Base-by-base conservation (phyloP, 1,140 invertebrate genomes). In the Heliconius melpomene region DNA sequence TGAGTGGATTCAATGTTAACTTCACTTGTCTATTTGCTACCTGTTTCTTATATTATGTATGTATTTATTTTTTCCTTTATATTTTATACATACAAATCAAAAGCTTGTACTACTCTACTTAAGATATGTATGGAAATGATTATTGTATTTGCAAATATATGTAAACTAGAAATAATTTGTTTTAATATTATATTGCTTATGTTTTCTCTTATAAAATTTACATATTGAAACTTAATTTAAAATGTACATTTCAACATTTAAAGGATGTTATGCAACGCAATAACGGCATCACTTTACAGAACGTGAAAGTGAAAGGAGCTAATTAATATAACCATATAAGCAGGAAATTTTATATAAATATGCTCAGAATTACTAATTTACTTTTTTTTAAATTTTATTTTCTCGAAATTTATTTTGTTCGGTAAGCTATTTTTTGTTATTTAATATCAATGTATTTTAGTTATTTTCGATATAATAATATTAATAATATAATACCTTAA, bases 1-100 rank as follows among this genome's bases (percentile, higher is more conserved):
- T 79, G 80, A 77, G 76, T 80, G 71, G 50, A 80, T 77, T 52
- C 38, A 80, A 80, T 77, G 66, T 60, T 73, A 29, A n/a, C 52
- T 26, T 50, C 75, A 77, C 50, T 29, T 66, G 75, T 71, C 23
- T 13, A 29, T 66, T 66, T 66, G 60, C 9, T 66, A 26, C 60
- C 60, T 26, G 23, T 66, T 66, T 66, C 6, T 66, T 66, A 29
- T 66, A 66, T 29, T 13, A 11, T 66, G 9, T 16, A 26, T 57
- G n/a, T 66, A 66, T 66, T 26, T 66, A n/a, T 60, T 26, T 60
- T 60, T 26, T 60, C n/a, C 3, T 60, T 26, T 9, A 9, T 46
- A 16, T 46, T 46, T 5, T 46, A 6, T 26, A 60, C n/a, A 60
- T 23, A 60, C n/a, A 23, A 60, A 23, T n/a, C 1, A 11, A 60